These are phyloP conservation scores for Pachyseris speciosa DNA, from an alignment of 64 coral and sea anemone genomes.

Conservation along the genomic window DNA sequence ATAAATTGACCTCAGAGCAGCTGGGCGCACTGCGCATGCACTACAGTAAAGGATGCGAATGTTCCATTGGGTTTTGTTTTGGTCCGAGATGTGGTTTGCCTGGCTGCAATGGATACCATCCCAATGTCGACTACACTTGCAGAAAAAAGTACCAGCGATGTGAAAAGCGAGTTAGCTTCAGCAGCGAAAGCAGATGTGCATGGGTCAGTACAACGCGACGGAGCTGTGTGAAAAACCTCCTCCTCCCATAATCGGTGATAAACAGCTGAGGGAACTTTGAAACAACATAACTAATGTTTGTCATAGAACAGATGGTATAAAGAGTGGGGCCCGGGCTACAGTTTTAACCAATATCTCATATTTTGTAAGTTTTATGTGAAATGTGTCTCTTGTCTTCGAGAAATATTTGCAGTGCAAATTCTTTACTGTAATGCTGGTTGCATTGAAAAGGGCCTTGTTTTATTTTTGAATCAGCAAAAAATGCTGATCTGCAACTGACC, in stretches of 20 bases:
- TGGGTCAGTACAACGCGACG: not conserved
- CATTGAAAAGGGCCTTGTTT: no score
- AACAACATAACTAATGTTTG: no score
- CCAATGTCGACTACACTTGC: not conserved
- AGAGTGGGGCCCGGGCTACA: no score
- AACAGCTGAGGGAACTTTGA: not conserved
- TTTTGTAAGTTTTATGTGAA: no score
- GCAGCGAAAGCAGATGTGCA: not conserved
- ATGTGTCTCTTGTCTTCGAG: no score
- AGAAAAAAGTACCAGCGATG: conserved; percentile 11
- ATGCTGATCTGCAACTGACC: no score
- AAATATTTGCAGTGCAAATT: no score
- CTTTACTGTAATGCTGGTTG: no score
- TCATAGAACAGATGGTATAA: no score
- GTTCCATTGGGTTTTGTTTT: conserved; percentile 22
- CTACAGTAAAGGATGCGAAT: conserved; percentile 1
- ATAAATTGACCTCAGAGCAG: not conserved
- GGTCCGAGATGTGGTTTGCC: not conserved
- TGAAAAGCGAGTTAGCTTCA: not conserved
- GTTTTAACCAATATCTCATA: no score
- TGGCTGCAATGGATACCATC: conserved; percentile 4
- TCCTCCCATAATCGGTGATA: not conserved
- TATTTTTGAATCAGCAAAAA: no score
- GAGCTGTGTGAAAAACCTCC: not conserved
- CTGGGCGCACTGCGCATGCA: not conserved